Evolutionary conservation across 2,888 invertebrate species (phyloP).

Genomic region (Osmoderma eremita): DNA sequence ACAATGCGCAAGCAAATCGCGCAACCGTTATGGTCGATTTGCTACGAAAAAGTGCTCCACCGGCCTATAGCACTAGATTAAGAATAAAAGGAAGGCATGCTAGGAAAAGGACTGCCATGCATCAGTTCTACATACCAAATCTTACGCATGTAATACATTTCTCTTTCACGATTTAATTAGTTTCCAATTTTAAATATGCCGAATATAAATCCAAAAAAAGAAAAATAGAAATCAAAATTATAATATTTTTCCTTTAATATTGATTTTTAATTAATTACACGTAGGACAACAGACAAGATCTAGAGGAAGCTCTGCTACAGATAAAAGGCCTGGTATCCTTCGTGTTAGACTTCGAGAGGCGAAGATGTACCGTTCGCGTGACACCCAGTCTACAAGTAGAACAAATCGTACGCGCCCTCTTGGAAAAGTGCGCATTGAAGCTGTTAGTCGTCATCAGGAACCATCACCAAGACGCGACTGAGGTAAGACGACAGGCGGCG

Average conservation of each 20-base stretch:
- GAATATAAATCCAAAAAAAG: not conserved
- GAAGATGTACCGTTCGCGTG: slow-evolving; percentile 52
- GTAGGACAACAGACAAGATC: slow-evolving; percentile 47
- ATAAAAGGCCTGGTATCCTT: slow-evolving; percentile 55
- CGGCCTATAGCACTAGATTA: slow-evolving; percentile 47
- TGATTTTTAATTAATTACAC: not conserved
- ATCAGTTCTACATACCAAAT: slow-evolving; percentile 45
- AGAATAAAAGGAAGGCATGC: slow-evolving; percentile 36
- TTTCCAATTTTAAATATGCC: too few species aligned
- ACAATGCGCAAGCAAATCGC: slow-evolving; percentile 46
- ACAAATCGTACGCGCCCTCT: slow-evolving; percentile 49
- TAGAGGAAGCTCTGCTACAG: slow-evolving; percentile 51
- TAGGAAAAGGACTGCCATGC: slow-evolving; percentile 43
- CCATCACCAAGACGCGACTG: slow-evolving; percentile 42
- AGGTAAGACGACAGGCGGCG: slow-evolving; percentile 41
- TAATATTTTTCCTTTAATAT: not conserved
- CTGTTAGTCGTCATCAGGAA: slow-evolving; percentile 50
- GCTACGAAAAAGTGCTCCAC: slow-evolving; percentile 45
- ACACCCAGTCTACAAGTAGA: slow-evolving; percentile 49
- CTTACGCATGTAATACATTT: slow-evolving; percentile 18
- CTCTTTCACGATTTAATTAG: too few species aligned
- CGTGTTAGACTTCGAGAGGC: slow-evolving; percentile 51
- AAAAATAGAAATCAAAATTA: not conserved
- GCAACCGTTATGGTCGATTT: slow-evolving; percentile 43
- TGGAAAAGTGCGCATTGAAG: slow-evolving; percentile 46